Evolutionary conservation across 1,140 invertebrate genomes (phyloP), one percentile per base, ranked within the genome.

Genomic region (Helicoverpa zea): DNA sequence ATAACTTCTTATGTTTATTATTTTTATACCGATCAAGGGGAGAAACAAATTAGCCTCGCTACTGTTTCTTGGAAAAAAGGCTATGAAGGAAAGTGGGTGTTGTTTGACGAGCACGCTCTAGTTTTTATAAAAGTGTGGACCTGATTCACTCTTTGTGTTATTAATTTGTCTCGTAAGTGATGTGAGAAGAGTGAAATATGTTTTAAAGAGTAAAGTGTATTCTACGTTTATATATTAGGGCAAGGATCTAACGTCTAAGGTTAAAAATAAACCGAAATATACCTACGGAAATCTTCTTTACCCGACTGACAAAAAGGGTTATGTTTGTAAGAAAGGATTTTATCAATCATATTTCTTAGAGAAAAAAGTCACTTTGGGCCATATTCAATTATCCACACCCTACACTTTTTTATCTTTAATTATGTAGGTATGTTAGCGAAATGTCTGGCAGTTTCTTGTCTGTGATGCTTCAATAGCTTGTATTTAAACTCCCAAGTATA

Each of bases 1-100:
- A 66, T 66, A 49, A 66, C n/a, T 66, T 66, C 43, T 66, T 43
- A 66, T 66, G 63, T 66, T 66, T 49, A 66, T 43, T 66, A 66
- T 66, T 66, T 66, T 66, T 16, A 66, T 47, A 66, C 29, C 63
- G 63, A 66, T 66, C 63, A 66, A 16, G 13, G 43, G 43, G 43
- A 49, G 63, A 49, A 66, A 66, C n/a, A 18, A 66, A 66, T 66
- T 66, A 43, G 63, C 63, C n/a, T 35, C 16, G 63, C n/a, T 49
- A 10, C 63, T 16, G 47, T 66, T 66, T 12, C 16, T 12, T 13
- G n/a, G n/a, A 16, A 43, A 18, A 66, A 63, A 49, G 49, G 16
- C 9, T 49, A 66, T 12, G 63, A 47, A 18, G 16, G 3, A 14
- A 16, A 66, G 63, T 66, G 63, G 63, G n/a, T 49, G 18, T 66